A percentile compares a stretch with the other conserved stretches of the same genome.
Evolutionary conservation across 2,888 invertebrate genomes (phyloP).

Genomic region (Pardosa pseudoannulata): DNA sequence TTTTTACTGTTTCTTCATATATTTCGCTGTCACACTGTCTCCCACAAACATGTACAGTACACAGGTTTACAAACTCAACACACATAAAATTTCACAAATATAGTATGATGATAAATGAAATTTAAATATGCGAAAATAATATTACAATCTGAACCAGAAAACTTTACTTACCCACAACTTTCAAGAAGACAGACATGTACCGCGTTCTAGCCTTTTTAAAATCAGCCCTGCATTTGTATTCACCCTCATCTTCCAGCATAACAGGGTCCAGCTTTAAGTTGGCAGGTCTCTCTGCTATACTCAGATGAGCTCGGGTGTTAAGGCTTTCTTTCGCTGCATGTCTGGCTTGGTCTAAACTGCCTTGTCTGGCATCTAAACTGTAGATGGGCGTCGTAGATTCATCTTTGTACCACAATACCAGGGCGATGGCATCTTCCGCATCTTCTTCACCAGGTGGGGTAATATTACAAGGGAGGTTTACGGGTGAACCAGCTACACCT

Average conservation of each 20-base stretch:
- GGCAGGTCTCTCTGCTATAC: slow-evolving; percentile 81
- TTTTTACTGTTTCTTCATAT: too few relatives aligned
- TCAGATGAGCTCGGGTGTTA: slow-evolving; percentile 90
- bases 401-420: slow-evolving; percentile 93
- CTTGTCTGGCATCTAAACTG: slow-evolving; percentile 82
- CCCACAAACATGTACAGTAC: too few relatives aligned
- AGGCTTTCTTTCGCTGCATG: slow-evolving; percentile 87
- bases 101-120: too few relatives aligned
- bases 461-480: slow-evolving; percentile 93
- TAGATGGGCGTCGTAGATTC: slow-evolving; percentile 93
- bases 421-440: slow-evolving; percentile 86
- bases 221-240: slow-evolving; percentile 93
- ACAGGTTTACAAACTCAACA: too few relatives aligned
- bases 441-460: slow-evolving; percentile 82
- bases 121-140: too few relatives aligned
- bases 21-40: too few relatives aligned
- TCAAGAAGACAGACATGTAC: slow-evolving; percentile 92
- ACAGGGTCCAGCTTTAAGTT: slow-evolving; percentile 78
- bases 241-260: slow-evolving; percentile 91
- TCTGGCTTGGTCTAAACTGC: slow-evolving; percentile 74
- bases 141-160: too few relatives aligned
- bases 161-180: slow-evolving; percentile 86
- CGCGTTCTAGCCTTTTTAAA: slow-evolving; percentile 93
- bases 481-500: slow-evolving; percentile 77
- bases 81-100: too few relatives aligned